Base-by-base conservation (phyloP, 1,140 invertebrate species). In the Cepaea nemoralis region DNA sequence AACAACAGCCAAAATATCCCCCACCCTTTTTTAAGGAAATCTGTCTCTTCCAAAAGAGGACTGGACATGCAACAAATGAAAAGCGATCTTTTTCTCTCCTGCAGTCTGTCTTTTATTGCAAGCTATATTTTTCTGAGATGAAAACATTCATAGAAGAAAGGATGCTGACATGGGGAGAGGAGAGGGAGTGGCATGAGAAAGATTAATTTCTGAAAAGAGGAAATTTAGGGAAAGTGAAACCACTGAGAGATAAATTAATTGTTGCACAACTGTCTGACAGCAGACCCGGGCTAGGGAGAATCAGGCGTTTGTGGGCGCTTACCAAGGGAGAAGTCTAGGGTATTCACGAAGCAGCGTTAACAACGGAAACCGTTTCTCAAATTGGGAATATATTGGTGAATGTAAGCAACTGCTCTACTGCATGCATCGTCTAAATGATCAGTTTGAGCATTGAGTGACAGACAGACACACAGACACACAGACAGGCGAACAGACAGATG, bases 381-480 rank as follows among this genome's bases (percentile, higher is more conserved):
- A n/a, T n/a, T n/a, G n/a, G n/a, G n/a, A n/a, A n/a, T n/a, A n/a
- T n/a, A n/a, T n/a, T n/a, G n/a, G n/a, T n/a, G n/a, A n/a, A n/a
- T n/a, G n/a, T n/a, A n/a, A n/a, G n/a, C n/a, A n/a, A n/a, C n/a
- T n/a, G n/a, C n/a, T n/a, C n/a, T n/a, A n/a, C n/a, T n/a, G n/a
- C n/a, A n/a, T n/a, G n/a, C n/a, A n/a, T n/a, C n/a, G n/a, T n/a
- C n/a, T n/a, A n/a, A n/a, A n/a, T n/a, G n/a, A n/a, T n/a, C n/a
- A n/a, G n/a, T n/a, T n/a, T n/a, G n/a, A n/a, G n/a, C n/a, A n/a
- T n/a, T n/a, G n/a, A 45, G 42, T 31, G n/a, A 63, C 59, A 63
- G 59, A 63, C 22, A 63, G 59, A 63, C 59, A 63, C n/a, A 63
- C n/a, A 63, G n/a, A 63, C 59, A 63, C n/a, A 63, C 59, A 63